Percentiles rank a stretch among this genome's conserved stretches.
These are phyloP conservation scores for Pyrochroa serraticornis DNA, from an alignment of 2,888 invertebrate genomes.

Conservation along the genomic window DNA sequence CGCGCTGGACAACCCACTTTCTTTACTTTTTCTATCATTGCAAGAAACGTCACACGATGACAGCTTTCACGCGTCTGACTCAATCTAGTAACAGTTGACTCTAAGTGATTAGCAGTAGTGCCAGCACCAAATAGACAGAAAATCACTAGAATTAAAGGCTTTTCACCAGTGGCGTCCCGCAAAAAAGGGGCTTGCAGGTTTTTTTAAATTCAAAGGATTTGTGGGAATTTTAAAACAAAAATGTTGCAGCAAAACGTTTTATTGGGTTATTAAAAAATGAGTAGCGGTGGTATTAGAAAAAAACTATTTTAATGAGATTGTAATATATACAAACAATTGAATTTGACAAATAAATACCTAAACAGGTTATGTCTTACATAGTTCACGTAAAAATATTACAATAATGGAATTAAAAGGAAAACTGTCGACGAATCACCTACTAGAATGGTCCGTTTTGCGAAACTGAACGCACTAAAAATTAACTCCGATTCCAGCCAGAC, in stretches of 20 bases:
- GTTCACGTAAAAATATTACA: slow-evolving; percentile 36
- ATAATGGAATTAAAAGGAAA: slow-evolving; percentile 33
- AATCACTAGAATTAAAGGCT: too few relatives aligned
- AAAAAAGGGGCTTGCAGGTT: too few relatives aligned
- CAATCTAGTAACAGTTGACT: too few relatives aligned
- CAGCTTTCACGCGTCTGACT: too few relatives aligned
- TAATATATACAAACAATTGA: slow-evolving; percentile 53
- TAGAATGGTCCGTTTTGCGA: slow-evolving; percentile 19
- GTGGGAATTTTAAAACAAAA: too few relatives aligned
- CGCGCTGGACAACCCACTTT: slow-evolving; percentile 36
- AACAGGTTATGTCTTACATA: slow-evolving; percentile 36
- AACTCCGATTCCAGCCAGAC: slow-evolving; percentile 21
- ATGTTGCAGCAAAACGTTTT: too few relatives aligned
- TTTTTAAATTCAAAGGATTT: too few relatives aligned
- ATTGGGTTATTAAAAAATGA: too few relatives aligned
- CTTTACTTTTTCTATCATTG: slow-evolving; percentile 23
- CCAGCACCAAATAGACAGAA: too few relatives aligned
- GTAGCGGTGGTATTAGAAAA: slow-evolving; percentile 39
- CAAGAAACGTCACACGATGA: too few relatives aligned
- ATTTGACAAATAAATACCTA: slow-evolving; percentile 49
- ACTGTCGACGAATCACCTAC: slow-evolving; percentile 23
- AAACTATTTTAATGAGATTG: slow-evolving; percentile 55
- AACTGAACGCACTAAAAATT: slow-evolving; percentile 24
- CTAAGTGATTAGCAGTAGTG: too few relatives aligned
- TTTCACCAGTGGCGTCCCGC: too few relatives aligned